Evolutionary conservation across 1,140 invertebrate species (phyloP).

Genomic region (Acyrthosiphon pisum): DNA sequence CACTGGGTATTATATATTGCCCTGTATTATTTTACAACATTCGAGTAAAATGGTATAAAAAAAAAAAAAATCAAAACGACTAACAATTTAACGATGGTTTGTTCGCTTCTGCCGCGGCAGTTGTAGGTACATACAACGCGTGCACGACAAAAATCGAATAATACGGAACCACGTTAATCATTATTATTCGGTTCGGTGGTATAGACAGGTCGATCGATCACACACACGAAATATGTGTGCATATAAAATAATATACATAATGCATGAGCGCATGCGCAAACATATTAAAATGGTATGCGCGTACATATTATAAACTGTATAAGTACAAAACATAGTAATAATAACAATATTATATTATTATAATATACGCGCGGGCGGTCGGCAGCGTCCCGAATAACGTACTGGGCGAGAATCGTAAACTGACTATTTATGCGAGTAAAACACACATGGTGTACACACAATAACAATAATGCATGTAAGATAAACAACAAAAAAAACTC

Average conservation of each 20-base stretch:
- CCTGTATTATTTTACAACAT: not conserved
- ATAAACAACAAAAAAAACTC: not conserved
- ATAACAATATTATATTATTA: not conserved
- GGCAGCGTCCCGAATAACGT: not conserved
- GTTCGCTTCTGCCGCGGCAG: not conserved
- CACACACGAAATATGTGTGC: not conserved
- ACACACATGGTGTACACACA: not conserved
- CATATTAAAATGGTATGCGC: not conserved
- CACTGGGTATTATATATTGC: not conserved
- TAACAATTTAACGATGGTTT: not conserved
- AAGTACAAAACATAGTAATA: constrained; percentile 11
- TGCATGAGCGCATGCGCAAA: not conserved
- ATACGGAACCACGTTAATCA: not conserved
- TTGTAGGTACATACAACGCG: too few relatives aligned
- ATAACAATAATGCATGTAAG: not conserved
- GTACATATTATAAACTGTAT: not conserved
- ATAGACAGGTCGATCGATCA: constrained; percentile 33
- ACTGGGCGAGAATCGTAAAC: not conserved
- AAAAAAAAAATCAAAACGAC: not conserved
- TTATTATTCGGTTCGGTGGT: not conserved
- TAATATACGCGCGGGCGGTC: not conserved
- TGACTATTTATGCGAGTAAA: not conserved
- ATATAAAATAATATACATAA: constrained; percentile 1
- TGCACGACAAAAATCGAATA: constrained; percentile 9
- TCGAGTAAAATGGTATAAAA: not conserved